These are phyloP conservation scores for Onychostoma macrolepis DNA, from an alignment of 2,113 vertebrate species.

Conservation along the genomic window DNA sequence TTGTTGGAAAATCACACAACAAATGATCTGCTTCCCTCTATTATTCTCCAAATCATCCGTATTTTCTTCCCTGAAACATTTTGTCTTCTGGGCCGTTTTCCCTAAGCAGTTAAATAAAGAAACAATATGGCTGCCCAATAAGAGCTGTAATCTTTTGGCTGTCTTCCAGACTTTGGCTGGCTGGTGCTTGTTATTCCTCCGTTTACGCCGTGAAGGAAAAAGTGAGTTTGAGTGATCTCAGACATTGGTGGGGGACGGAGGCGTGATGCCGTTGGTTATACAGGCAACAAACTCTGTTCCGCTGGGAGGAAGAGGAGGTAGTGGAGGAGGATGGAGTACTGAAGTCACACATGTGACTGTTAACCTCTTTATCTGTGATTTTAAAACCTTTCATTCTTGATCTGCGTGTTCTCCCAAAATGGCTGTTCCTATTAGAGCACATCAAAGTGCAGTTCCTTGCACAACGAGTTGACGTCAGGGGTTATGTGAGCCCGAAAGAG, in stretches of 20 bases:
- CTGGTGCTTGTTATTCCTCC: constrained; percentile 55
- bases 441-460: constrained; percentile 41
- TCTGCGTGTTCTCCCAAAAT: constrained; percentile 46
- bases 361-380: constrained; percentile 68
- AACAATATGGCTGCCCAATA: constrained; percentile 54
- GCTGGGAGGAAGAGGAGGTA: constrained; percentile 58
- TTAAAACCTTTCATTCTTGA: constrained; percentile 46
- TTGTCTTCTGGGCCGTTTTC: constrained; percentile 43
- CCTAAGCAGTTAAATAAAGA: constrained; percentile 54
- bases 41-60: constrained; percentile 56
- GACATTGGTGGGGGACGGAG: constrained; percentile 24
- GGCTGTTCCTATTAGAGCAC: constrained; percentile 40
- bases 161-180: constrained; percentile 51
- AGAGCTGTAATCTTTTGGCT: constrained; percentile 61
- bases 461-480: constrained; percentile 19
- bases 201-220: constrained; percentile 48
- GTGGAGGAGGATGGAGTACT: constrained; percentile 40
- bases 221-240: constrained; percentile 54
- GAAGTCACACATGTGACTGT: constrained; percentile 55
- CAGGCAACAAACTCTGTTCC: constrained; percentile 52
- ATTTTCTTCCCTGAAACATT: constrained; percentile 44
- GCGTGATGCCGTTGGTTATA: constrained; percentile 60
- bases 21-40: constrained; percentile 56
- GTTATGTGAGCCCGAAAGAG: constrained; percentile 14
- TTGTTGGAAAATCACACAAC: constrained; percentile 55